phyloP scores from a whole-genome alignment of 2,888 invertebrate genomes.

The Cristatella mucedo region DNA sequence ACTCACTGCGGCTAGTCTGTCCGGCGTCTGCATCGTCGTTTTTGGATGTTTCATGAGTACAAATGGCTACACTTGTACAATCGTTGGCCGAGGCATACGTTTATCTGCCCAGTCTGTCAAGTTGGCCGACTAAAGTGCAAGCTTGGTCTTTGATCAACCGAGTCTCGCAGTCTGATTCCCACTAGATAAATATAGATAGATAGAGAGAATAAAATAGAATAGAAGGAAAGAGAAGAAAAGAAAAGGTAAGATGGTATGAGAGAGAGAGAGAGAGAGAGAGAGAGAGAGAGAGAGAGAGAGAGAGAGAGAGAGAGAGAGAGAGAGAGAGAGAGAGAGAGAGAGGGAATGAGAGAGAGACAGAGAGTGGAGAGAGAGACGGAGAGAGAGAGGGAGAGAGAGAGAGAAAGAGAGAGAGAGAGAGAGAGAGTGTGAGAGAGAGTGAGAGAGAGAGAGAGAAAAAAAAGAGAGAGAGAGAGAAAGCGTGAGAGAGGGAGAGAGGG shows the following conservation, averaged over 20 bases:
- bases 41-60: too few relatives aligned
- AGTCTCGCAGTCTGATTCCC: too few relatives aligned
- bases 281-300: conserved; percentile 6
- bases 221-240: background rate
- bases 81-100: too few relatives aligned
- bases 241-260: too few relatives aligned
- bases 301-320: background rate
- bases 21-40: too few relatives aligned
- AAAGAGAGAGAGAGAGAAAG: background rate
- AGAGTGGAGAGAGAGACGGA: conserved; percentile 3
- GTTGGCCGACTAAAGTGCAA: too few relatives aligned
- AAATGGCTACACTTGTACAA: too few relatives aligned
- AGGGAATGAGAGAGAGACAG: background rate
- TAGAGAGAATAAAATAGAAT: conserved; percentile 3
- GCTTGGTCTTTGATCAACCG: too few relatives aligned
- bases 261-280: background rate
- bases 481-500: too few relatives aligned
- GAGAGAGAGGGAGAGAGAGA: background rate
- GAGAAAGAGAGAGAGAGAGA: conserved; percentile 3
- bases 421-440: background rate
- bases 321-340: conserved; percentile 8
- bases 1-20: too few relatives aligned
- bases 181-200: too few relatives aligned
- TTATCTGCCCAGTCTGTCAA: too few relatives aligned
- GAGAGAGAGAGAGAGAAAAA: background rate